Conservation (phyloP, 1,140 invertebrate species). For the Scaptodrosophila lebanonensis region DNA sequence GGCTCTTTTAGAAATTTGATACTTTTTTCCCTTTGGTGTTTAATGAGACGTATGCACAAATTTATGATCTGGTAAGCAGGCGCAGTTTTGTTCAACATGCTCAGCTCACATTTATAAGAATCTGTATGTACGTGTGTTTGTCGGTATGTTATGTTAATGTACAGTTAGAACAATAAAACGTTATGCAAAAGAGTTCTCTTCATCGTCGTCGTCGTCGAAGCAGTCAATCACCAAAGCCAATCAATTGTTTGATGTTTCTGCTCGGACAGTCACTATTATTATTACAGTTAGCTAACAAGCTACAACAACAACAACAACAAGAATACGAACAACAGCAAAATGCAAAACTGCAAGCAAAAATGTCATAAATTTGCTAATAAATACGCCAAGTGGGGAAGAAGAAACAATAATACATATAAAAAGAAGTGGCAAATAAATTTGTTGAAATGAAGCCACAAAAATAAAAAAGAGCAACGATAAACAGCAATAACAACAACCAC, state of each 20-base stretch:
- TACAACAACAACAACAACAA: neutral
- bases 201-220: too few species aligned
- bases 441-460: constrained; percentile 59
- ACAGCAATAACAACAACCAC: constrained; percentile 12
- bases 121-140: neutral
- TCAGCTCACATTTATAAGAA: constrained; percentile 16
- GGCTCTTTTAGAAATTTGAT: constrained; percentile 54
- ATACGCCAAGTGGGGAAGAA: constrained; percentile 19
- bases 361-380: constrained; percentile 67
- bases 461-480: neutral
- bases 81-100: constrained; percentile 69
- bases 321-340: constrained; percentile 30
- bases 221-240: too few species aligned
- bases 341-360: constrained; percentile 22
- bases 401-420: neutral
- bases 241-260: too few species aligned
- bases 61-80: constrained; percentile 74
- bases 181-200: too few species aligned
- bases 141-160: neutral
- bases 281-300: neutral
- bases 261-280: too few species aligned
- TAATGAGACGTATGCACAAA: constrained; percentile 77
- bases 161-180: too few species aligned
- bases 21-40: constrained; percentile 73
- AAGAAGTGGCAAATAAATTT: constrained; percentile 55